phyloP scores from a whole-genome alignment of 2,888 invertebrate genomes.

The Deilephila porcellus region DNA sequence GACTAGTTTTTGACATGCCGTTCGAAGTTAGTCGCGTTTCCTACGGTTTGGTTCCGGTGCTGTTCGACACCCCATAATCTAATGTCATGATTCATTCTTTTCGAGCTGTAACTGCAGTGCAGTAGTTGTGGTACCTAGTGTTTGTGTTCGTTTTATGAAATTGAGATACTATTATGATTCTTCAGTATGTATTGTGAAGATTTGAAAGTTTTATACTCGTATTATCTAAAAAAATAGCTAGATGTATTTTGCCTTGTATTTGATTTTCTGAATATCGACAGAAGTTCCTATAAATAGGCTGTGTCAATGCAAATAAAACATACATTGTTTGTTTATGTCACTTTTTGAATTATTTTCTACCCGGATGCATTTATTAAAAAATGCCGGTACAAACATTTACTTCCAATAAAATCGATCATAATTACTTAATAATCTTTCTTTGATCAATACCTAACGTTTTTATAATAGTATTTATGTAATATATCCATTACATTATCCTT shows the following conservation, averaged over 20 bases:
- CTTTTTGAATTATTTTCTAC: background rate
- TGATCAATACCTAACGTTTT: background rate
- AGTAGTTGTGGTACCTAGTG: conserved; percentile 43
- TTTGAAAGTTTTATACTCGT: background rate
- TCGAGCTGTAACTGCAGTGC: conserved; percentile 51
- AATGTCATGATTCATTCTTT: conserved; percentile 58
- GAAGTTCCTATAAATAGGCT: background rate
- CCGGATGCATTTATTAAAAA: background rate
- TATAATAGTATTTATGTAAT: conserved; percentile 7
- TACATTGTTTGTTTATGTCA: background rate
- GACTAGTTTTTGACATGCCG: conserved; percentile 47
- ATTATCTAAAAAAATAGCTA: background rate
- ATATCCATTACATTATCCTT: background rate
- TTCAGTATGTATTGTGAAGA: conserved; percentile 63
- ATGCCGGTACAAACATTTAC: background rate
- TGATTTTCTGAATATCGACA: background rate
- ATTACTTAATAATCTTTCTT: background rate
- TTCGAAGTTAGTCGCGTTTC: conserved; percentile 58
- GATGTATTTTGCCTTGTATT: background rate
- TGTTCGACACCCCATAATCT: conserved; percentile 60
- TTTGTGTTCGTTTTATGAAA: conserved; percentile 64
- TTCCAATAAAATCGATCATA: background rate
- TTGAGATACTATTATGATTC: conserved; percentile 78
- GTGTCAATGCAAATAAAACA: background rate
- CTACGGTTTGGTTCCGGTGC: conserved; percentile 61